These are phyloP conservation scores for Melanerpes aurifrons DNA, from an alignment of 2,113 vertebrate species.

Conservation along the genomic window DNA sequence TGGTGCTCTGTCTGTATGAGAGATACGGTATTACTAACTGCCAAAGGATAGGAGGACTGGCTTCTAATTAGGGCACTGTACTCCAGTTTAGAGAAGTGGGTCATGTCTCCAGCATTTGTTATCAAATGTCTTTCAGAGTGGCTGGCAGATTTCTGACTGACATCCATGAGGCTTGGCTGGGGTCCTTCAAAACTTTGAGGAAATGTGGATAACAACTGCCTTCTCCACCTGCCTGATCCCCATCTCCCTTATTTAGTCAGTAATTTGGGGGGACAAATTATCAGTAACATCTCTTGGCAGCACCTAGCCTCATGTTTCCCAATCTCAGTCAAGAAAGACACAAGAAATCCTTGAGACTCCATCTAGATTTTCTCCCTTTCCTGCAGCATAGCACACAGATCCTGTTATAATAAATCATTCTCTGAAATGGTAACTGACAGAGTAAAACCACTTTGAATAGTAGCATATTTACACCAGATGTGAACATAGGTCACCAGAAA, in stretches of 20 bases:
- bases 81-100: background rate
- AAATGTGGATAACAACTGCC: background rate
- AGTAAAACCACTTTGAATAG: conserved; percentile 25
- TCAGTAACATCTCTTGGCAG: background rate
- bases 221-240: background rate
- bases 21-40: background rate
- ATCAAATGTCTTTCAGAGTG: background rate
- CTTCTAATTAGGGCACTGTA: background rate
- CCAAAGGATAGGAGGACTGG: background rate
- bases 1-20: background rate
- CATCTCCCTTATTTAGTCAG: background rate
- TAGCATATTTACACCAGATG: conserved; percentile 58
- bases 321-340: background rate
- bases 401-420: conserved; percentile 12
- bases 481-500: conserved; percentile 52
- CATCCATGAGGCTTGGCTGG: background rate
- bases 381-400: background rate
- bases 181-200: background rate
- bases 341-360: background rate
- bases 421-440: conserved; percentile 11
- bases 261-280: background rate
- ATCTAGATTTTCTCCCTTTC: background rate
- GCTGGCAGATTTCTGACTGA: background rate
- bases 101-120: background rate
- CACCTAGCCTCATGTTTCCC: background rate